Base-by-base conservation (phyloP, 1,140 invertebrate species). In the Scaptomyza graminum region DNA sequence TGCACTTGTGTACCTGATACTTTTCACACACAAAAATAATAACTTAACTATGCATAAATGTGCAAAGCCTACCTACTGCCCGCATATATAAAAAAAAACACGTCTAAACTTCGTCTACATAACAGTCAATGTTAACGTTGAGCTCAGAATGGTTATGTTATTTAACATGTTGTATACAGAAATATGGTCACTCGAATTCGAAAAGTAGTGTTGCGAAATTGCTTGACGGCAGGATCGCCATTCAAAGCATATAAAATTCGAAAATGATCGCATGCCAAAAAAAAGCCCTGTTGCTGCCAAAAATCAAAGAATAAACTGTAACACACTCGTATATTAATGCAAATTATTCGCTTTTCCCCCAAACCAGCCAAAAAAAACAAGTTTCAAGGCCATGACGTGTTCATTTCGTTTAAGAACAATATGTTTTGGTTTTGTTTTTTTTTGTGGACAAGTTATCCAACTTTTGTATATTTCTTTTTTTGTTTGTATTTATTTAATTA, bases 401-500 rank as follows among this genome's bases (percentile, higher is more conserved):
- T 41, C 37, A n/a, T 41, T 41, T 5, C 12, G 37, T n/a, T n/a
- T n/a, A n/a, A n/a, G n/a, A 47, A 47, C 16, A n/a, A 47, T 25
- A 12, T 34, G 41, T 5, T 37, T 47, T 50, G 15, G 15, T 31
- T n/a, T n/a, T n/a, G n/a, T 13, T 49, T 51, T 52, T 34, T 54
- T 51, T 61, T 44, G 55, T 47, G 31, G 34, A 70, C 34, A 55
- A 64, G 60, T 57, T 56, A 56, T 18, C 34, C 37, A 68, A 68
- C 41, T 37, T 49, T 49, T 56, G 47, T 62, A 16, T 63, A 49
- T 37, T 77, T 54, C 70, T 34, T 69, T 67, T 65, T 76, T 80
- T 77, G 73, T 55, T 75, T 66, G 49, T 79, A 84, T 85, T 88
- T 87, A 77, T 87, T 88, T 88, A 88, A 72, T 88, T 87, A 82